Base-by-base conservation (phyloP, 2,888 invertebrate species). In the Halictus ligatus region DNA sequence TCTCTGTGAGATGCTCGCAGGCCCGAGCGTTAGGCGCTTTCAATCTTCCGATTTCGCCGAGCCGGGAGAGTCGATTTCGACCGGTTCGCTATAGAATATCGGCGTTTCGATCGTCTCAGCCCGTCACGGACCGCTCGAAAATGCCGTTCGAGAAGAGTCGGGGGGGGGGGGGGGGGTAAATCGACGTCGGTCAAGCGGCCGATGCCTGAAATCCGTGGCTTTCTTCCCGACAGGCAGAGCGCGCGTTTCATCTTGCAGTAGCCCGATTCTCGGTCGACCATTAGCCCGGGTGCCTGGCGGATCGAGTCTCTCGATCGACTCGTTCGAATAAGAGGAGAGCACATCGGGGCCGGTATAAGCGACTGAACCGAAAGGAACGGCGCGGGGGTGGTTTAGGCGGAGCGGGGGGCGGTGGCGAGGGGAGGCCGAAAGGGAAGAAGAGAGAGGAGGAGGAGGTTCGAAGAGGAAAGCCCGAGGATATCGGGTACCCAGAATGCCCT, bases 401-500 rank as follows among this genome's bases (percentile, higher is more conserved):
- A 1, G 21, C 54, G 64, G 35, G 3, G 64, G 0, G 64, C 5
- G 0, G 64, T 1, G 7, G 29, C 79, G 60, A 76, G 80, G 69
- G 29, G 76, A 67, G 40, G 67, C n/a, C 54, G 48, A 74, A 54
- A 46, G 54, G 54, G 48, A 60, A 58, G 60, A 35, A 58, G 60
- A 35, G 35, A 35, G 35, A 35, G 35, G 35, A 35, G 35, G 35
- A 13, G 69, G 29, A 58, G 83, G 83, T 83, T 85, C 78, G 75
- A 69, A 74, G 78, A 84, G 90, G 83, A 88, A 90, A 89, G 87
- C 85, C 80, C 73, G 84, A 81, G 82, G 88, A 90, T 88, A 90
- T 88, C 90, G 90, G 84, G 80, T 88, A 85, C 84, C 85, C 88
- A 83, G 90, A 90, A 89, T 87, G 87, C 87, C 83, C 85, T 80